A percentile compares a stretch with the other conserved stretches of the same genome.
phyloP scores from a whole-genome alignment of 2,888 invertebrate genomes.

The Octodonta nipae region DNA sequence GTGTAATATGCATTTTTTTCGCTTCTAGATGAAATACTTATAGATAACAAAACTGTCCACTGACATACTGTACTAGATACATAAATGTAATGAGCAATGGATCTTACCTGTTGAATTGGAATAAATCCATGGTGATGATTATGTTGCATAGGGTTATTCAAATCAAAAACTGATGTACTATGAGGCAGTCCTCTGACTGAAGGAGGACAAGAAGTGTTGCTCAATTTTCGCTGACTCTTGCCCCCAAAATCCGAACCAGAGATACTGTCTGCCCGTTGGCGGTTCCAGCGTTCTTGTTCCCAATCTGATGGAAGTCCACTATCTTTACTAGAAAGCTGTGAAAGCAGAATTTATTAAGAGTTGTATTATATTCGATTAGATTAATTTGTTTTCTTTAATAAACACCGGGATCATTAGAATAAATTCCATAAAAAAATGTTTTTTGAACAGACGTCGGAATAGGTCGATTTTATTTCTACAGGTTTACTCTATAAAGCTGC shows the following conservation, averaged over 20 bases:
- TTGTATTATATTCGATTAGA: too few species aligned
- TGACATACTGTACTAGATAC: too few species aligned
- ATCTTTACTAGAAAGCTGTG: slow-evolving; percentile 33
- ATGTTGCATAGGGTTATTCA: slow-evolving; percentile 30
- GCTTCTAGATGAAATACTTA: too few species aligned
- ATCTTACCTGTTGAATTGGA: slow-evolving; percentile 48
- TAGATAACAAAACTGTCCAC: too few species aligned
- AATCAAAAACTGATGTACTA: slow-evolving; percentile 44
- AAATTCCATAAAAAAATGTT: too few species aligned
- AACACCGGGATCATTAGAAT: too few species aligned
- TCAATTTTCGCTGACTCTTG: slow-evolving; percentile 24
- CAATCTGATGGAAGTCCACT: slow-evolving; percentile 38
- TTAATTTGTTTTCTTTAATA: too few species aligned
- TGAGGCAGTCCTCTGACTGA: slow-evolving; percentile 22
- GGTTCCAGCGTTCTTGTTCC: slow-evolving; percentile 27
- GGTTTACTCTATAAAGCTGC: too few species aligned
- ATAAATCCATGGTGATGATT: slow-evolving; percentile 32
- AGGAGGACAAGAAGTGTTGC: slow-evolving; percentile 28
- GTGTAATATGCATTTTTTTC: too few species aligned
- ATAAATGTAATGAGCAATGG: too few species aligned
- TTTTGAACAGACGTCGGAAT: too few species aligned
- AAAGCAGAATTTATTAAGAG: slow-evolving; percentile 4
- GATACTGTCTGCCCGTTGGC: slow-evolving; percentile 31
- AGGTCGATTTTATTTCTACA: too few species aligned
- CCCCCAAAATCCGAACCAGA: slow-evolving; percentile 29